Percentiles rank a stretch among this genome's conserved stretches.
Evolutionary conservation across 2,797 vertebrate species (phyloP).

Genomic region (Malurus leucopterus): DNA sequence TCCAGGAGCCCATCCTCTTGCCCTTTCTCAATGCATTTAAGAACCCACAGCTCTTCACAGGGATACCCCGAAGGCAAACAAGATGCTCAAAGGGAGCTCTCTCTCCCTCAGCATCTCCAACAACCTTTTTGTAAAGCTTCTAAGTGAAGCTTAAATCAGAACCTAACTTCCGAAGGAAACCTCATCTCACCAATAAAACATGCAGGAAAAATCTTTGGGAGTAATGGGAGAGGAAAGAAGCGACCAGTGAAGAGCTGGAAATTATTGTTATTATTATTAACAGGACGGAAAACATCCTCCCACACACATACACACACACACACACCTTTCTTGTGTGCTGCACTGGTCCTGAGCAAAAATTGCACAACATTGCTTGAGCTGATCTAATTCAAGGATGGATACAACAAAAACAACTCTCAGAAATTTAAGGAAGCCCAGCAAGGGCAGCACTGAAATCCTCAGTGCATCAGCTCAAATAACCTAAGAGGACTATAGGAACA

Average conservation of each 20-base stretch:
- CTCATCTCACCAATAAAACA: neutral
- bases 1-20: neutral
- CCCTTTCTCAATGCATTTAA: constrained; percentile 14
- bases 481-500: neutral
- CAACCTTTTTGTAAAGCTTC: neutral
- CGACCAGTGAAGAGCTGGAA: neutral
- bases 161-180: neutral
- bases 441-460: neutral
- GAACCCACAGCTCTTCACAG: neutral
- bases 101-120: neutral
- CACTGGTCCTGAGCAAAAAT: neutral
- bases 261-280: constrained; percentile 3
- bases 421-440: neutral
- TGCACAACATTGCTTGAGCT: neutral
- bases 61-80: neutral
- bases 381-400: neutral
- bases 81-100: neutral
- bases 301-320: neutral
- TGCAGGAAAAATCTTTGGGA: neutral
- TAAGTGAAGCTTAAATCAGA: neutral
- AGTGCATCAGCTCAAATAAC: neutral
- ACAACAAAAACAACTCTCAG: neutral
- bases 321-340: neutral
- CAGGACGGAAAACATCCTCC: neutral
- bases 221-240: neutral